Conservation (phyloP, 2,113 vertebrate species). For the Halcyon malimbica region DNA sequence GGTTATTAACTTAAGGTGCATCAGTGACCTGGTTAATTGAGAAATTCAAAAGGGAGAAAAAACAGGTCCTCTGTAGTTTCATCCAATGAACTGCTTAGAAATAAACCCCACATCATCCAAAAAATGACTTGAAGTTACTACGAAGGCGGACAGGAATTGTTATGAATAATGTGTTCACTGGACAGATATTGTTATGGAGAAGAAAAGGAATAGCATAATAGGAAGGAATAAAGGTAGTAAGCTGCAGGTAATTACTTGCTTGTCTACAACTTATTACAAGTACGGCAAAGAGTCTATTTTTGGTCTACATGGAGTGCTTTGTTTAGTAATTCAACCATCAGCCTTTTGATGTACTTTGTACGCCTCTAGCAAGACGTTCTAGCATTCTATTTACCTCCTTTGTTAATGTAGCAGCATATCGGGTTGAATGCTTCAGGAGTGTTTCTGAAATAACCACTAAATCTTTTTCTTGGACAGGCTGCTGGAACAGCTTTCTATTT, state of each 20-base stretch:
- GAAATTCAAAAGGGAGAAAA: background rate
- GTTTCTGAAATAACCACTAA: conserved; percentile 46
- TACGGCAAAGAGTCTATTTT: background rate
- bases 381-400: conserved; percentile 38
- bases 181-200: background rate
- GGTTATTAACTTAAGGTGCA: background rate
- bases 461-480: conserved; percentile 14
- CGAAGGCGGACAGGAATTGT: background rate
- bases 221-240: background rate
- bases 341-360: background rate
- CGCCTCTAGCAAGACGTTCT: conserved; percentile 7
- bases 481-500: conserved; percentile 39
- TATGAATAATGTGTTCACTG: background rate
- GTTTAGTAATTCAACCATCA: conserved; percentile 51
- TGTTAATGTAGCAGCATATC: conserved; percentile 25
- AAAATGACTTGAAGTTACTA: background rate
- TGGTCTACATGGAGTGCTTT: background rate
- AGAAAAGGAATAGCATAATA: background rate
- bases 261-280: background rate
- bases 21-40: background rate
- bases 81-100: background rate
- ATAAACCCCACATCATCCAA: fast-evolving
- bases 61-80: background rate
- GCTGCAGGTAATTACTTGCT: conserved; percentile 46
- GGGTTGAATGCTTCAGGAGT: conserved; percentile 19